Evolutionary conservation across 2,113 vertebrate genomes (phyloP).

Genomic region (Ia io): DNA sequence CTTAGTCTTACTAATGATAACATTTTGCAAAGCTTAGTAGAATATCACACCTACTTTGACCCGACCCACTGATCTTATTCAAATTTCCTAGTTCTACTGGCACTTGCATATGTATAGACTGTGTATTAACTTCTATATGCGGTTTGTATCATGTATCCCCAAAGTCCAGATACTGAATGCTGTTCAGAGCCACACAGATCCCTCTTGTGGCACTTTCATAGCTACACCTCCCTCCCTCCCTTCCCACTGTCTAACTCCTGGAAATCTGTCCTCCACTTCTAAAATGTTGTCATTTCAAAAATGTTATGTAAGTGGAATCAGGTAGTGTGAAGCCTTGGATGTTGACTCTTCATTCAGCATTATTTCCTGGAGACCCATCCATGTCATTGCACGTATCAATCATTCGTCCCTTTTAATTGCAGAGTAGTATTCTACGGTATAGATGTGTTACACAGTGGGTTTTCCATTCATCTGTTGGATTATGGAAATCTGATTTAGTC

Average conservation of each 20-base stretch:
- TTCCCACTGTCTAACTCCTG: background rate
- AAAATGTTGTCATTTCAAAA: background rate
- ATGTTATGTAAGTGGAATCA: background rate
- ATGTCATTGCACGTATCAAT: background rate
- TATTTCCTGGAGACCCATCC: background rate
- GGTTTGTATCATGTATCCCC: background rate
- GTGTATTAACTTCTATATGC: background rate
- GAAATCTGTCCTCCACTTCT: background rate
- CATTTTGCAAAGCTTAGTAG: background rate
- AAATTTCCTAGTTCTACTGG: background rate
- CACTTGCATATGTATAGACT: rapidly evolving
- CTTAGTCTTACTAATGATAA: background rate
- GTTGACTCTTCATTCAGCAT: background rate
- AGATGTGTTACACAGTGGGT: background rate
- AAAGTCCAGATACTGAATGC: background rate
- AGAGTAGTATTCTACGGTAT: background rate
- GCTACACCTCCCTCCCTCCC: too few relatives aligned
- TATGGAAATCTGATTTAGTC: background rate
- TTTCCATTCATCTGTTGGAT: background rate
- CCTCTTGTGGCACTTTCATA: background rate
- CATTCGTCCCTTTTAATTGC: background rate
- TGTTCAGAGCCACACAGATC: background rate
- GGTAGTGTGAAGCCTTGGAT: background rate
- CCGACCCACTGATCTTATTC: background rate
- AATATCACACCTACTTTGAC: background rate